Evolutionary conservation across 2,888 invertebrate species (phyloP), one percentile per base, ranked within the genome.

Genomic region (Zhuqinia jingwanae): DNA sequence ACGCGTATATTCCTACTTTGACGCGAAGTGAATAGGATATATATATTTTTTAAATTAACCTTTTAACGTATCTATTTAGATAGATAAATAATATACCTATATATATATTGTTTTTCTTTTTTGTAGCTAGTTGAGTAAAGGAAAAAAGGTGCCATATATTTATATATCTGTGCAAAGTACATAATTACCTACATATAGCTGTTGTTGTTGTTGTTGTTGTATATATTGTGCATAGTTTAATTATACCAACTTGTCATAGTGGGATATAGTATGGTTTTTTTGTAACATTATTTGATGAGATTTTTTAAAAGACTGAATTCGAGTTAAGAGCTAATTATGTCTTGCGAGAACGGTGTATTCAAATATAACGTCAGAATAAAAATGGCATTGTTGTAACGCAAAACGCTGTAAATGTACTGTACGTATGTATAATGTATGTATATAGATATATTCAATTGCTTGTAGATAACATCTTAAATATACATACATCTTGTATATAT

Each of bases 351-450:
- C 20, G 42, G 45, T 36, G n/a, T n/a, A 53, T 58, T 1, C 58
- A 27, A 15, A 68, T 25, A 22, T 27, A 68, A 63, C 75, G 42
- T 42, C 30, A 81, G 63, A 81, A 20, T 75, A 36, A 82, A 81
- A 82, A 73, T 45, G 73, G 30, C 42, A 65, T n/a, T 60, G 70
- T 70, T 47, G 58, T 50, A 80, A 27, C 30, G 27, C 63, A 58
- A 22, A 58, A 58, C 25, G 58, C 58, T 25, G 30, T 63, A 27
- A 63, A 63, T 63, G n/a, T 63, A 63, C 30, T 58, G 13, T 56
- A 30, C 22, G 75, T 50, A 53, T 10, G 17, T 58, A 63, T 15
- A 63, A 63, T 30, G 17, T 65, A 42, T 17, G 17, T 36, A 36
- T 36, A 8, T 8, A 36, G 8, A 36, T 36, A 36, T n/a, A n/a